These are phyloP conservation scores for Potamilus streckersoni DNA, from an alignment of 1,140 invertebrate species.

Conservation along the genomic window DNA sequence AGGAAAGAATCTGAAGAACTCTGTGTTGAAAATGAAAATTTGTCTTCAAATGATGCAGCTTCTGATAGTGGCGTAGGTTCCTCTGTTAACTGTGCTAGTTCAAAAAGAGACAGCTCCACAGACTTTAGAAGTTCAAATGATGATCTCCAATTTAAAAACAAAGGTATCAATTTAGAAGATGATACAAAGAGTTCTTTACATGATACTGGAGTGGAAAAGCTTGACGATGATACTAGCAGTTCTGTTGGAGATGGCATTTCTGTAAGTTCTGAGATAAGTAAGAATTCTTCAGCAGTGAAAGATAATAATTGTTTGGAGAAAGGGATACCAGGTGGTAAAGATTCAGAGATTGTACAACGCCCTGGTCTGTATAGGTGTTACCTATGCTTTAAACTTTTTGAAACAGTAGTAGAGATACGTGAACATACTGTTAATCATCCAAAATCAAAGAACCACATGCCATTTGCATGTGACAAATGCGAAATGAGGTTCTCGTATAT, in stretches of 20 bases:
- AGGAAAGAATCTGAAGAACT: slow-evolving; percentile 1
- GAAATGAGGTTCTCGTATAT: slow-evolving; percentile 62
- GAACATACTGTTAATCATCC: slow-evolving; percentile 46
- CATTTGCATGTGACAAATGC: slow-evolving; percentile 63
- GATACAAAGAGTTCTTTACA: too few relatives aligned
- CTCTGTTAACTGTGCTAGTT: not conserved
- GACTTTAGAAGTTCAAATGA: not conserved
- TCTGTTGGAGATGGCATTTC: too few relatives aligned
- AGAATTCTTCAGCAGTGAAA: not conserved
- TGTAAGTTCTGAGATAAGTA: too few relatives aligned
- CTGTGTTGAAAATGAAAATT: not conserved
- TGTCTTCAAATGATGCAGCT: not conserved
- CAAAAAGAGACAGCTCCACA: not conserved
- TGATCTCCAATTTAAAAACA: too few relatives aligned
- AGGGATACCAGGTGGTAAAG: not conserved
- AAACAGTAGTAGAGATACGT: slow-evolving; percentile 58
- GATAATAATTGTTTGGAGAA: not conserved
- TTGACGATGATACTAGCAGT: too few relatives aligned
- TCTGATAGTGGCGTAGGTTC: slow-evolving; percentile 1
- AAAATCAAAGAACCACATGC: slow-evolving; percentile 31
- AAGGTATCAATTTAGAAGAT: too few relatives aligned
- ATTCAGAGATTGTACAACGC: slow-evolving; percentile 3
- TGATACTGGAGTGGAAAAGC: too few relatives aligned
- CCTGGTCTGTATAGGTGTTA: slow-evolving; percentile 67
- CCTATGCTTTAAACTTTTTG: slow-evolving; percentile 64